A percentile compares a stretch with the other conserved stretches of the same genome.
phyloP scores from a whole-genome alignment of 2,888 invertebrate species.

The Rhogogaster chlorosoma region DNA sequence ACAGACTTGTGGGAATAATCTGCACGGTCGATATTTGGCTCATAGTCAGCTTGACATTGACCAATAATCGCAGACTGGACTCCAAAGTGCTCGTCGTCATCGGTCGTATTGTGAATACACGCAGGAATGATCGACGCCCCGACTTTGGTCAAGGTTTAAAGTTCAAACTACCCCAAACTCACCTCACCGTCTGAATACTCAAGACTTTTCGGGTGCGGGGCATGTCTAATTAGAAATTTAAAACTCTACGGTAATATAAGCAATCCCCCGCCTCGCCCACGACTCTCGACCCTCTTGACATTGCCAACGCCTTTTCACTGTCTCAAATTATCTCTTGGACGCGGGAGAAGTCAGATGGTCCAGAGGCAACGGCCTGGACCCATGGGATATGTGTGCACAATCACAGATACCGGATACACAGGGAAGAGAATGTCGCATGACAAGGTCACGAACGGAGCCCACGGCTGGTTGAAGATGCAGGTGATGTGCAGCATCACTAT shows the following conservation, averaged over 20 bases:
- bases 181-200: not conserved
- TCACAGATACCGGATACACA: conserved; percentile 31
- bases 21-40: not conserved
- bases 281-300: not conserved
- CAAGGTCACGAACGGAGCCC: conserved; percentile 31
- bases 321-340: not conserved
- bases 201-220: not conserved
- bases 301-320: not conserved
- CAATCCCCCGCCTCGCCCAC: conserved; percentile 1
- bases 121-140: not conserved
- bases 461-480: conserved; percentile 24
- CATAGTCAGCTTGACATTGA: conserved; percentile 20
- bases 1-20: not conserved
- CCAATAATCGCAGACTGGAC: not conserved
- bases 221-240: conserved; percentile 19
- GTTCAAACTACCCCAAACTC: not conserved
- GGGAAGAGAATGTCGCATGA: not conserved
- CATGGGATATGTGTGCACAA: conserved; percentile 19
- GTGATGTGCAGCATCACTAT: conserved; percentile 8
- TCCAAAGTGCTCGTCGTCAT: not conserved
- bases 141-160: conserved; percentile 5
- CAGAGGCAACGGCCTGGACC: conserved; percentile 30
- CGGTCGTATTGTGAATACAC: not conserved
- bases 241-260: conserved; percentile 2
- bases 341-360: not conserved